phyloP scores from a whole-genome alignment of 2,113 vertebrate genomes.

The Vireo altiloquus region DNA sequence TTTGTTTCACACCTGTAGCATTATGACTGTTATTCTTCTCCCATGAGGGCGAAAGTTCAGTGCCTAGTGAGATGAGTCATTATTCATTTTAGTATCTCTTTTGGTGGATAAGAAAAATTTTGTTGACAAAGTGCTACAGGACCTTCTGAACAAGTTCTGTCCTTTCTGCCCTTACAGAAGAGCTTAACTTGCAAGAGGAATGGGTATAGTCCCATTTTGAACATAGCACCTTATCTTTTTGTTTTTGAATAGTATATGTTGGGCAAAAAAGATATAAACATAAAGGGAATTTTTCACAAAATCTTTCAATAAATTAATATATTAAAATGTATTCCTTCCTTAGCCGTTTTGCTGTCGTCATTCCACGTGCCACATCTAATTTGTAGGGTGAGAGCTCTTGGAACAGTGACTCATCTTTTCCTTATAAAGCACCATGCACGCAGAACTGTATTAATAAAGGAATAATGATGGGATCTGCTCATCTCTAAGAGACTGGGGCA shows the following conservation, averaged over 20 bases:
- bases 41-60: background rate
- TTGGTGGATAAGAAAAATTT: background rate
- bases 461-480: slow-evolving; percentile 6
- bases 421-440: background rate
- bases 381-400: background rate
- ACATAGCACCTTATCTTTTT: background rate
- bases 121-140: background rate
- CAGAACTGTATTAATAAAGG: slow-evolving; percentile 16
- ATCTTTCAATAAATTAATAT: background rate
- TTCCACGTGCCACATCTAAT: background rate
- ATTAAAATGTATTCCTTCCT: slow-evolving; percentile 15
- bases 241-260: background rate
- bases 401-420: slow-evolving; percentile 48
- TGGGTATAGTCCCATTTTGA: background rate
- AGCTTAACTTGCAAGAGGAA: background rate
- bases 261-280: background rate
- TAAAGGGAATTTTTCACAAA: background rate
- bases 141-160: background rate
- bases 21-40: background rate
- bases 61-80: background rate
- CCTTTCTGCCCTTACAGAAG: background rate
- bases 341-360: background rate
- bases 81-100: background rate
- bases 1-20: background rate
- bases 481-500: background rate